phyloP scores from a whole-genome alignment of 2,888 invertebrate species.

The Sminthurinus aureus region DNA sequence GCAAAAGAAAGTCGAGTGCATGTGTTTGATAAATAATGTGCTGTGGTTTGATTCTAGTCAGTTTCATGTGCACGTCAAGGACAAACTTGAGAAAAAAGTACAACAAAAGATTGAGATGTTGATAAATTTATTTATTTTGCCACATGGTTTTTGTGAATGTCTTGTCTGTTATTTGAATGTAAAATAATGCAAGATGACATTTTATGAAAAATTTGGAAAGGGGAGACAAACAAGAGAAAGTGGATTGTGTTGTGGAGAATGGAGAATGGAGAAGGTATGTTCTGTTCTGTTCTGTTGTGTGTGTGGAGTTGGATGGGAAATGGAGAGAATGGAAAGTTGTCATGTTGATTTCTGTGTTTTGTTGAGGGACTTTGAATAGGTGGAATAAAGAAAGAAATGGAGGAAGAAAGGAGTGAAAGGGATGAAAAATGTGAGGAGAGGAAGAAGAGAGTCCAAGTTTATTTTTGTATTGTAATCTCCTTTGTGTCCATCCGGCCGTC shows the following conservation, averaged over 20 bases:
- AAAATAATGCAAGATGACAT: neutral
- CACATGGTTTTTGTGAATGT: neutral
- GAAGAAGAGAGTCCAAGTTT: constrained; percentile 27
- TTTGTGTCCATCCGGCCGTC: constrained; percentile 2
- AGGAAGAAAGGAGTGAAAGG: constrained; percentile 23
- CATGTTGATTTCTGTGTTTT: constrained; percentile 19
- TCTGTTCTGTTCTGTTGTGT: too few relatives aligned
- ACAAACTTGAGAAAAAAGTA: neutral
- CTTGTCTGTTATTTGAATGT: neutral
- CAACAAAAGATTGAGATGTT: neutral
- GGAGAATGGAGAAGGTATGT: neutral
- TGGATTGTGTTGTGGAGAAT: neutral
- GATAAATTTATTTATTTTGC: neutral
- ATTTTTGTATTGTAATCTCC: constrained; percentile 25
- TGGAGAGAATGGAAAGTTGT: constrained; percentile 30
- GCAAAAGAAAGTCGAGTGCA: too few relatives aligned
- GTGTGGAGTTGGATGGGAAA: neutral
- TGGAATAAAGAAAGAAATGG: neutral
- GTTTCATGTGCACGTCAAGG: neutral
- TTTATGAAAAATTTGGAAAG: neutral
- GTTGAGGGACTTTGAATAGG: neutral
- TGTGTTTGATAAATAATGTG: too few relatives aligned
- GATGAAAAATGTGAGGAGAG: constrained; percentile 34
- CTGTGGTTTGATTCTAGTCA: neutral
- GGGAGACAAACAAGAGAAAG: constrained; percentile 1